A percentile compares a stretch with the other conserved stretches of the same genome.
phyloP scores from a whole-genome alignment of 2,888 invertebrate species.

The Malacosoma neustria region DNA sequence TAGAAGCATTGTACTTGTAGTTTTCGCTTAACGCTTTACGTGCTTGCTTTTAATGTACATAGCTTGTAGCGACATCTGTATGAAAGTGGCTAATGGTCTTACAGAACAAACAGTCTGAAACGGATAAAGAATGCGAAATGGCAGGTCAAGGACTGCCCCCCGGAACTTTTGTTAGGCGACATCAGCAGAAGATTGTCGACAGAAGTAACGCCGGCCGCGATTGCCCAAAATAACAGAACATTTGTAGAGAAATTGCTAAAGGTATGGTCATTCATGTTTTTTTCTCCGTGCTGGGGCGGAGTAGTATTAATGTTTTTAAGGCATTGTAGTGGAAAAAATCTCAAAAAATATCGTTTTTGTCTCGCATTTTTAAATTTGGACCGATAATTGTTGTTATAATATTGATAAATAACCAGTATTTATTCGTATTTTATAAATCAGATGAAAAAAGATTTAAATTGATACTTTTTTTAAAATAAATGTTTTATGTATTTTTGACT shows the following conservation, averaged over 20 bases:
- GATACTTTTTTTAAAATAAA: no score
- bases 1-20: no score
- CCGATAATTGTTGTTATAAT: no score
- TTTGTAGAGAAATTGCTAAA: constrained; percentile 98
- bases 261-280: constrained; percentile 60
- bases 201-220: constrained; percentile 88
- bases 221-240: constrained; percentile 97
- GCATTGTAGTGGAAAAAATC: no score
- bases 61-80: constrained; percentile 1
- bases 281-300: no score
- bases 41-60: constrained; percentile 21
- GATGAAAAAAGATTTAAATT: no score
- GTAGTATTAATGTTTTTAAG: no score
- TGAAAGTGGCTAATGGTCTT: constrained; percentile 17
- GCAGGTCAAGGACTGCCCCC: constrained; percentile 77
- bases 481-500: no score
- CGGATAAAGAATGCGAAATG: constrained; percentile 77
- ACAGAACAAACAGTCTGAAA: constrained; percentile 74
- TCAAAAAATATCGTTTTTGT: no score
- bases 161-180: constrained; percentile 63
- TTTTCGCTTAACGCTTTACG: constrained; percentile 32
- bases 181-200: constrained; percentile 73
- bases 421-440: no score
- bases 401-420: no score
- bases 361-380: no score